Base-by-base conservation (phyloP, 2,113 vertebrate genomes). In the Brachyhypopomus occidentalis region DNA sequence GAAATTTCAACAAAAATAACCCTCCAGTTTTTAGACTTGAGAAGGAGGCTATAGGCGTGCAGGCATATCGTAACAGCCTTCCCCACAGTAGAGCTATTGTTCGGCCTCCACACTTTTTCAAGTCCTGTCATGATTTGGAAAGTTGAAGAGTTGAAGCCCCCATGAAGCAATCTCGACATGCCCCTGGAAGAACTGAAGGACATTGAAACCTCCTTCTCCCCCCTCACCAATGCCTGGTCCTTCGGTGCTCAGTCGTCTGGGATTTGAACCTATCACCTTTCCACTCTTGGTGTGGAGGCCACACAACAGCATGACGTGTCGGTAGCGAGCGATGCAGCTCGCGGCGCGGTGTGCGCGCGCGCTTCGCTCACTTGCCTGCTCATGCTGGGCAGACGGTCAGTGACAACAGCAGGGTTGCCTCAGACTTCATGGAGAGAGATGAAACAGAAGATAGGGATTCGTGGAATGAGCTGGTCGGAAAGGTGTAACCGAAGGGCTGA, bases 1-100 rank as follows among this genome's bases (percentile, higher is more conserved):
- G 9, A 30, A 30, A 30, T 30, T 30, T 30, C 9, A 41, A 41
- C 41, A 41, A 41, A 6, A 41, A 52, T 12, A 52, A 14, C 9
- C 9, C 8, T 52, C 45, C 12, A 52, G 45, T 52, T 52, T 52
- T 52, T 41, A 41, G 36, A n/a, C 66, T 70, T 70, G 38, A 41
- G 8, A n/a, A 22, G 66, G 36, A 8, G 14, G 4, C 19, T 38
- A n/a, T 70, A 70, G 17, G n/a, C 20, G 34, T 22, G 38, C 20
- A 41, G 64, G 34, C 30, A 69, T 69, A 34, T 19, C 4, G 14
- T 69, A 20, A 69, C n/a, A n/a, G 3, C n/a, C 66, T 22, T 70
- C n/a, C n/a, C 34, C 22, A 70, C 66, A 70, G 66, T 22, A 41
- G 66, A 41, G 6, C 66, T 70, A 70, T 70, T 70, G 66, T 70